Evolutionary conservation across 2,888 invertebrate genomes (phyloP).

Genomic region (Cerastoderma edule): DNA sequence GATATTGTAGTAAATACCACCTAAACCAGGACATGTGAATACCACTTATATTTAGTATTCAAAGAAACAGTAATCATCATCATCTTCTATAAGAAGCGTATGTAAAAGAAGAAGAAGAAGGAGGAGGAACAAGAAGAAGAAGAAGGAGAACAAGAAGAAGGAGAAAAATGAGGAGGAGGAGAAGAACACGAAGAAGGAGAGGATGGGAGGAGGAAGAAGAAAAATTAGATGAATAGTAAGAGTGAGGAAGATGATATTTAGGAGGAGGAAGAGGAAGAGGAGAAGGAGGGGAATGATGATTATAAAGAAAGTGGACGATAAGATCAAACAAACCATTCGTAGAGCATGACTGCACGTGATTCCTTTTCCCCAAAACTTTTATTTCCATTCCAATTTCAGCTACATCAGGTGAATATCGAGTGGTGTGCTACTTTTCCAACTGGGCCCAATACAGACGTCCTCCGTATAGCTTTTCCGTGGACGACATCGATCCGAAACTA

Average conservation of each 20-base stretch:
- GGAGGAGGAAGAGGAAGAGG: neutral
- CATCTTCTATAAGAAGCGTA: neutral
- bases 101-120: neutral
- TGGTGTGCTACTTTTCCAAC: constrained; percentile 20
- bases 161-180: neutral
- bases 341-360: too few species aligned
- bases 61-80: too few species aligned
- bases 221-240: neutral
- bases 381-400: too few species aligned
- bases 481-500: constrained; percentile 5
- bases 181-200: neutral
- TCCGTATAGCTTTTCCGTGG: constrained; percentile 7
- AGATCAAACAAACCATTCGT: too few species aligned
- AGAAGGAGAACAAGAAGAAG: neutral
- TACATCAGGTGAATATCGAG: constrained; percentile 3
- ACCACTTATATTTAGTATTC: too few species aligned
- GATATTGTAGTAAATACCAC: neutral
- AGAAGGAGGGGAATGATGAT: neutral
- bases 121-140: neutral
- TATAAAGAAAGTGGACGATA: too few species aligned
- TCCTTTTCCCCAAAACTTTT: too few species aligned
- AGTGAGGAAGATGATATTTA: neutral
- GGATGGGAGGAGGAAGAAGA: neutral
- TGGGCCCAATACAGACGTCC: constrained; percentile 17
- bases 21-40: neutral